phyloP scores from a whole-genome alignment of 1,140 invertebrate genomes.

The Calycopis cecrops region DNA sequence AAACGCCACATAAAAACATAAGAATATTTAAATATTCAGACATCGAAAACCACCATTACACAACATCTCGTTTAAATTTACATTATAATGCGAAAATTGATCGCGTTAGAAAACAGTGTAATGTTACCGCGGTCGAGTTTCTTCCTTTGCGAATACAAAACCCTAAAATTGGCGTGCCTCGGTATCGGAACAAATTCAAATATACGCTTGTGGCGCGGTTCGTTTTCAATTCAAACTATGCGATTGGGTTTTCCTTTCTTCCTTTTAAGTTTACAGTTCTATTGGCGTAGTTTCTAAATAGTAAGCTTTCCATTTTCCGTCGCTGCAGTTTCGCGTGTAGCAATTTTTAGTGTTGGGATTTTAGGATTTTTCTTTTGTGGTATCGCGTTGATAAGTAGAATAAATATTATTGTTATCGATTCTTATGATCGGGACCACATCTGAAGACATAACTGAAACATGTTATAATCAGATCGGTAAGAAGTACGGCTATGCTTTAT shows the following conservation, averaged over 20 bases:
- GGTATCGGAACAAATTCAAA: conserved; percentile 16
- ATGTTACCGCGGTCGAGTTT: background rate
- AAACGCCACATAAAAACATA: too few relatives aligned
- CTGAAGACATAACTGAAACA: too few relatives aligned
- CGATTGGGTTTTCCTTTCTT: conserved; percentile 16
- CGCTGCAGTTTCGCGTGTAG: conserved; percentile 13
- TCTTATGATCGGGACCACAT: too few relatives aligned
- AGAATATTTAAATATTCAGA: too few relatives aligned
- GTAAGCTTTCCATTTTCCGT: conserved; percentile 13
- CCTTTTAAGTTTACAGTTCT: conserved; percentile 17
- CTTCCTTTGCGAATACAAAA: conserved; percentile 3
- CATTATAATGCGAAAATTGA: too few relatives aligned
- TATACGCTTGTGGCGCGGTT: conserved; percentile 14
- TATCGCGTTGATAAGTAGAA: background rate
- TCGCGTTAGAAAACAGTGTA: too few relatives aligned
- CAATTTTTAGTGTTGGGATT: conserved; percentile 1
- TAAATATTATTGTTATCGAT: background rate
- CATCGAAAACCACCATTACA: too few relatives aligned
- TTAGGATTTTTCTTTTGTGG: background rate
- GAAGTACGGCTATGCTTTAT: too few relatives aligned
- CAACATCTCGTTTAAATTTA: too few relatives aligned
- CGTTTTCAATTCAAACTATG: conserved; percentile 20
- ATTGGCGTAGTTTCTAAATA: conserved; percentile 17
- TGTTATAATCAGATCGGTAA: too few relatives aligned
- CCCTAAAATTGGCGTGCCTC: conserved; percentile 7